These are phyloP conservation scores for Rafetus swinhoei DNA, from an alignment of 2,113 vertebrate genomes.

Conservation along the genomic window DNA sequence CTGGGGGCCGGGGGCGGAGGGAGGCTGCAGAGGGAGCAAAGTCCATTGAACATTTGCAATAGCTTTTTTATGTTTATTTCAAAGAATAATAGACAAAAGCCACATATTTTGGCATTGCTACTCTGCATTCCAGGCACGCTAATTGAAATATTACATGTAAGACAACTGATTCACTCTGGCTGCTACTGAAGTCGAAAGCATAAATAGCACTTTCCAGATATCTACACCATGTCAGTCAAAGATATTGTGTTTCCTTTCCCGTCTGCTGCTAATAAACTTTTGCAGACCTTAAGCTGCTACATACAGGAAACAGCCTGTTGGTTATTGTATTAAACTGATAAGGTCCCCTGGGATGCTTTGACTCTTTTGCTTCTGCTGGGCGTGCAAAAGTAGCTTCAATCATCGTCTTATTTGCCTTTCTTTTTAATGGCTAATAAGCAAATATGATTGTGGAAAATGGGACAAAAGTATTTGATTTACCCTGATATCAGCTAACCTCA, in stretches of 20 bases:
- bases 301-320: conserved; percentile 73
- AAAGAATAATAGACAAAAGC: conserved; percentile 19
- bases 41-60: neutral
- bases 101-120: neutral
- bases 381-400: conserved; percentile 57
- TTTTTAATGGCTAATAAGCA: conserved; percentile 61
- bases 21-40: neutral
- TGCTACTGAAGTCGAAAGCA: conserved; percentile 62
- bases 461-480: conserved; percentile 55
- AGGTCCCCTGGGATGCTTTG: conserved; percentile 66
- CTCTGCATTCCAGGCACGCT: conserved; percentile 3
- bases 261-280: conserved; percentile 73
- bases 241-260: conserved; percentile 72
- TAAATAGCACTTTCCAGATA: conserved; percentile 71
- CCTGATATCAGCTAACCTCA: conserved; percentile 29
- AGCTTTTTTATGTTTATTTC: neutral
- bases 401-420: conserved; percentile 54
- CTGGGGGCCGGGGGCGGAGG: neutral
- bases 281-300: conserved; percentile 66
- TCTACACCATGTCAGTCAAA: conserved; percentile 68
- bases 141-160: conserved; percentile 58
- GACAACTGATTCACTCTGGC: conserved; percentile 48
- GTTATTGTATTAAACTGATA: conserved; percentile 74
- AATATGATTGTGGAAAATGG: conserved; percentile 61
- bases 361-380: conserved; percentile 62